A percentile compares a stretch with the other conserved stretches of the same genome.
Evolutionary conservation across 2,888 invertebrate genomes (phyloP).

Genomic region (Sminthurides aquaticus): DNA sequence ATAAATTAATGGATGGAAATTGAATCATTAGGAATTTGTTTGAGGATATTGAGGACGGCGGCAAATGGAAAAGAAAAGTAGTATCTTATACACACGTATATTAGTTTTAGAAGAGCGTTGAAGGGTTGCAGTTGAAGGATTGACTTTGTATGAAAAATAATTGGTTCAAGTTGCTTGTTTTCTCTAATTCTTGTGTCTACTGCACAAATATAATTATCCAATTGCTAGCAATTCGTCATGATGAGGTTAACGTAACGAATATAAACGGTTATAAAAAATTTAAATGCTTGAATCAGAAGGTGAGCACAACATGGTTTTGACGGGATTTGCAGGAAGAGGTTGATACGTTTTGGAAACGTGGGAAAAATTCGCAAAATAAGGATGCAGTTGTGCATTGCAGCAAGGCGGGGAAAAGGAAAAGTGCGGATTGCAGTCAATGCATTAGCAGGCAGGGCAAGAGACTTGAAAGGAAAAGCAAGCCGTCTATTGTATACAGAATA

Average conservation of each 20-base stretch:
- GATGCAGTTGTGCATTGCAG: background rate
- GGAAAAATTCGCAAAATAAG: background rate
- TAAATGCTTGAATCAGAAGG: background rate
- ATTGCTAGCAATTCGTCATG: no score
- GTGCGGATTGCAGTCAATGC: no score
- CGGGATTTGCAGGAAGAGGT: background rate
- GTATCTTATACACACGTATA: no score
- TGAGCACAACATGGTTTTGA: background rate
- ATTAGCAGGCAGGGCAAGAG: background rate
- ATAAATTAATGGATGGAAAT: constrained; percentile 4
- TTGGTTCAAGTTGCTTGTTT: background rate
- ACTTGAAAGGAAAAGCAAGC: no score
- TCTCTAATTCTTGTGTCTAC: background rate
- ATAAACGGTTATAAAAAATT: background rate
- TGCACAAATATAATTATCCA: no score
- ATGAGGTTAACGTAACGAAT: background rate
- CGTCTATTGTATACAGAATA: no score
- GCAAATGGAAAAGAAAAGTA: no score
- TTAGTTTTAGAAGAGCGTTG: no score
- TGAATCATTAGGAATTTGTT: constrained; percentile 7
- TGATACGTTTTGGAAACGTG: background rate
- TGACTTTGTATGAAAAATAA: background rate
- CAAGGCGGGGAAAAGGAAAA: background rate
- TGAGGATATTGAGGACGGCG: no score
- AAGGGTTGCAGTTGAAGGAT: no score